phyloP scores from a whole-genome alignment of 1,140 invertebrate genomes.

The Lordiphosa mommai region DNA sequence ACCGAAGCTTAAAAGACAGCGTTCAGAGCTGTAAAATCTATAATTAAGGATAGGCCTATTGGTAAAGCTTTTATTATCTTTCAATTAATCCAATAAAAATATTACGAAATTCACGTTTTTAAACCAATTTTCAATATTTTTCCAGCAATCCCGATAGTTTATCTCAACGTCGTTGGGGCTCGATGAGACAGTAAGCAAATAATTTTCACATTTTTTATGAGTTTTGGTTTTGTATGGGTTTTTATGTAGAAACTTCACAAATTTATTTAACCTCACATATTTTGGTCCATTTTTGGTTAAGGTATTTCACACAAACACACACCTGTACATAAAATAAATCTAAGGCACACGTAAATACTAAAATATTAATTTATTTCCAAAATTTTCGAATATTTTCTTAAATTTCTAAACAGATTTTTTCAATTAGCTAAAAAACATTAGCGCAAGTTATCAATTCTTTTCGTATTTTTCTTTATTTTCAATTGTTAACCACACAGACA shows the following conservation, averaged over 20 bases:
- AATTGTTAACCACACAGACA: constrained; percentile 26
- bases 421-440: neutral
- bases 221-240: constrained; percentile 12
- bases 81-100: neutral
- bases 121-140: constrained; percentile 23
- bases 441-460: constrained; percentile 15
- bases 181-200: constrained; percentile 87
- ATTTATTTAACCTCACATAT: constrained; percentile 28
- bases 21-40: too few relatives aligned
- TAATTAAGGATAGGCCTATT: too few relatives aligned
- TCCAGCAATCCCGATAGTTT: constrained; percentile 85
- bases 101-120: neutral
- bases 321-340: too few relatives aligned
- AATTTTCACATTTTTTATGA: neutral
- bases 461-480: constrained; percentile 13
- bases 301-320: constrained; percentile 10
- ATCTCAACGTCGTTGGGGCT: constrained; percentile 87
- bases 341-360: too few relatives aligned
- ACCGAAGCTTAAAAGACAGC: too few relatives aligned
- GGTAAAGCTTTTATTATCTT: too few relatives aligned
- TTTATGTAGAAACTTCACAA: constrained; percentile 38
- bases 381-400: constrained; percentile 1
- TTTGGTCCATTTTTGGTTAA: constrained; percentile 42
- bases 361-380: neutral
- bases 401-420: too few relatives aligned